These are phyloP conservation scores for Parapsyche elsis DNA, from an alignment of 1,140 invertebrate species.

Conservation along the genomic window DNA sequence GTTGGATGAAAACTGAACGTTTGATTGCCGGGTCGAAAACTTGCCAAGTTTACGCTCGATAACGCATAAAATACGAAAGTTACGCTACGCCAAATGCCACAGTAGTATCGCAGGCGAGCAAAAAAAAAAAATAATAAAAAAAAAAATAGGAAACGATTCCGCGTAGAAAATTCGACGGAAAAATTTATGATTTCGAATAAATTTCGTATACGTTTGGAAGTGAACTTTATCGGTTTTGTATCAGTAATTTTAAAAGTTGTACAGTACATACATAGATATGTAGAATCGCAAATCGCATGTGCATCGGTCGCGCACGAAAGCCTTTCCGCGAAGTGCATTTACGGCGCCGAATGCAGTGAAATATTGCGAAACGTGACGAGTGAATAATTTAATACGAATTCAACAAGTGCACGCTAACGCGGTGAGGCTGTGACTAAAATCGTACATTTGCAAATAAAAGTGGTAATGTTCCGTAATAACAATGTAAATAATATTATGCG, in stretches of 20 bases:
- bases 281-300: not conserved
- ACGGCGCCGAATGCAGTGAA: no score
- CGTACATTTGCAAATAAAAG: no score
- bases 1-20: not conserved
- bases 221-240: no score
- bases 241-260: no score
- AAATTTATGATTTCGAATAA: not conserved
- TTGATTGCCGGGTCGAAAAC: slow-evolving; percentile 6
- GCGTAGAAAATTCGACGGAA: not conserved
- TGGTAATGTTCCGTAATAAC: no score
- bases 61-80: slow-evolving; percentile 14
- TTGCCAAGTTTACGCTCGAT: not conserved
- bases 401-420: no score
- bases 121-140: not conserved
- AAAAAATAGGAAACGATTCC: not conserved
- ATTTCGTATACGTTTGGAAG: not conserved
- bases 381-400: no score
- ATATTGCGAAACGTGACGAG: no score
- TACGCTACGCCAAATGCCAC: not conserved
- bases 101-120: not conserved
- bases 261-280: not conserved
- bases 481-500: no score
- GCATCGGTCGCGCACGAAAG: not conserved
- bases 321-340: no score
- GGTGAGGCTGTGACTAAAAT: no score